Percentiles rank a stretch among this genome's conserved stretches.
Evolutionary conservation across 1,140 invertebrate species (phyloP).

Genomic region (Pentalonia nigronervosa): DNA sequence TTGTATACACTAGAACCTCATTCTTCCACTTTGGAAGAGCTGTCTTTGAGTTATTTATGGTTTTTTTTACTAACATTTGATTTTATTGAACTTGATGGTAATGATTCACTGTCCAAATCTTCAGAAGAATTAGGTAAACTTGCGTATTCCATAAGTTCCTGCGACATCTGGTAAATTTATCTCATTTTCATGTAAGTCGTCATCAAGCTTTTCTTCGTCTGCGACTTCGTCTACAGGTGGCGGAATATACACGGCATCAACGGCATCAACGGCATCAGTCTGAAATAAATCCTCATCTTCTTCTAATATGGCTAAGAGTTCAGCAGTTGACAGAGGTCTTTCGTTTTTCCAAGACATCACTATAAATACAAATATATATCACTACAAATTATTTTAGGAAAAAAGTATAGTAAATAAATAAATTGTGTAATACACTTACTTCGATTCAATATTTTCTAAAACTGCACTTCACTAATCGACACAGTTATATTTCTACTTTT

Average conservation of each 20-base stretch:
- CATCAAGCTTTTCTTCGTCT: constrained; percentile 49
- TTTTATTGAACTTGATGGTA: too few species aligned
- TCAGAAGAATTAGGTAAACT: constrained; percentile 7
- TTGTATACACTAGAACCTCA: too few species aligned
- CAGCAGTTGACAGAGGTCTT: constrained; percentile 45
- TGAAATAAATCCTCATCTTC: constrained; percentile 24
- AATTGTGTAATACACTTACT: not conserved
- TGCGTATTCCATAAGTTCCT: constrained; percentile 54
- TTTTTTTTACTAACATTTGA: too few species aligned
- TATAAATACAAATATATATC: not conserved
- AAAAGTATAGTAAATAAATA: constrained; percentile 7
- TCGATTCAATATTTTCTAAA: constrained; percentile 16
- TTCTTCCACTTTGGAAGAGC: too few species aligned
- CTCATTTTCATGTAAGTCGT: constrained; percentile 44
- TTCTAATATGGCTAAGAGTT: constrained; percentile 25
- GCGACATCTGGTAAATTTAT: constrained; percentile 43
- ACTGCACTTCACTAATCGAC: constrained; percentile 28
- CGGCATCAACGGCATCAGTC: constrained; percentile 55
- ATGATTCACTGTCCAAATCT: too few species aligned
- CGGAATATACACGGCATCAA: constrained; percentile 37
- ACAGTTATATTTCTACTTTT: too few species aligned
- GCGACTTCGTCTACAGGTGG: constrained; percentile 45
- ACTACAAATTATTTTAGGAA: not conserved
- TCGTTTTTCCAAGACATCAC: constrained; percentile 54
- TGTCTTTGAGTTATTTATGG: too few species aligned